Evolutionary conservation across 2,888 invertebrate genomes (phyloP).

Genomic region (Dryocosmus kuriphilus): DNA sequence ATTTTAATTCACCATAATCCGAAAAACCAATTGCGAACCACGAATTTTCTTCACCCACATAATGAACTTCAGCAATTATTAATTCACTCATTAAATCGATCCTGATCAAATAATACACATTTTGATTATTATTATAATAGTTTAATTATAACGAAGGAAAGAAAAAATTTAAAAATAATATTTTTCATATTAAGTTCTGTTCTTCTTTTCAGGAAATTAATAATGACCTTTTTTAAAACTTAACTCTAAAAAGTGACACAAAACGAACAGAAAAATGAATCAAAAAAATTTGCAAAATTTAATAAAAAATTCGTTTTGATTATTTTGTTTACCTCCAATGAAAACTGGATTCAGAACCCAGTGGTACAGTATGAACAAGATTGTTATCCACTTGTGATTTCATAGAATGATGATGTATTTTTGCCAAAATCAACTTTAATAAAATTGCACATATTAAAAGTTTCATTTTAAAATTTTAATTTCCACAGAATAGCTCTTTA

Average conservation of each 20-base stretch:
- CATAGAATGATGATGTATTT: conserved; percentile 39
- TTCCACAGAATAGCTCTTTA: background rate
- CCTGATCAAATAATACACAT: conserved; percentile 56
- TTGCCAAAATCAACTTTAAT: conserved; percentile 8
- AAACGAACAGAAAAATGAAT: too few relatives aligned
- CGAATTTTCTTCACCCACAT: conserved; percentile 66
- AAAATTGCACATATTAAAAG: conserved; percentile 15
- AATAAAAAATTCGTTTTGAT: conserved; percentile 14
- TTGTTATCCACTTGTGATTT: conserved; percentile 42
- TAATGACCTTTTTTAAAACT: background rate
- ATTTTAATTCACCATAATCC: conserved; percentile 85
- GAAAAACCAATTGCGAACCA: conserved; percentile 95
- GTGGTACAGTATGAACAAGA: conserved; percentile 69
- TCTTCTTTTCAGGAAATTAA: background rate
- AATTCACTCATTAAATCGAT: conserved; percentile 67
- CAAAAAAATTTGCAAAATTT: too few relatives aligned
- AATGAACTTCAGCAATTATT: conserved; percentile 71
- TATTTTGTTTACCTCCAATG: conserved; percentile 71
- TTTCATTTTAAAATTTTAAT: conserved; percentile 3
- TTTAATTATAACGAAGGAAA: too few relatives aligned
- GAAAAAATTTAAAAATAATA: too few relatives aligned
- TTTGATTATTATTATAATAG: conserved; percentile 14
- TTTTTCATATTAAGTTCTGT: background rate
- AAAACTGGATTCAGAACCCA: conserved; percentile 72
- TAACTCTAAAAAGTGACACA: background rate